phyloP scores from a whole-genome alignment of 1,140 invertebrate genomes.

The Aphaenogaster rudis region DNA sequence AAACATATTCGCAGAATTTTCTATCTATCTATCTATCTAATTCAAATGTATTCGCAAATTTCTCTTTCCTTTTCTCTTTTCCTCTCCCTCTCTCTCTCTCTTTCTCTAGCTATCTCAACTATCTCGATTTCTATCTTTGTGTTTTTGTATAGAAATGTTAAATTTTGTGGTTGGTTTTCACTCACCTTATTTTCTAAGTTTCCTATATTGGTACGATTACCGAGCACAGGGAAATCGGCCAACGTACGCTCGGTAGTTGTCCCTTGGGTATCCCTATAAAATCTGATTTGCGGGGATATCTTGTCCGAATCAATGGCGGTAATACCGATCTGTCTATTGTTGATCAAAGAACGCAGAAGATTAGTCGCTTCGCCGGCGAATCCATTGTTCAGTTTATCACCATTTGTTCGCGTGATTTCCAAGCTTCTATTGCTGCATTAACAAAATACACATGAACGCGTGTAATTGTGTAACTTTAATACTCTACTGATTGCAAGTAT shows the following conservation, averaged over 20 bases:
- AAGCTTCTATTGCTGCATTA: conserved; percentile 83
- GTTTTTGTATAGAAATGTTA: background rate
- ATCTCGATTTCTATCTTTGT: background rate
- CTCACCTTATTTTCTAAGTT: conserved; percentile 84
- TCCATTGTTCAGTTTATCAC: conserved; percentile 85
- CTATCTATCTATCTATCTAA: background rate
- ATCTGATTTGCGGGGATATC: conserved; percentile 82
- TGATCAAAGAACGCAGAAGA: conserved; percentile 91
- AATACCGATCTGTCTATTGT: conserved; percentile 91
- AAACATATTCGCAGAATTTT: conserved; percentile 25
- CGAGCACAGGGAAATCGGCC: conserved; percentile 81
- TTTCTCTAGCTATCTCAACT: too few species aligned
- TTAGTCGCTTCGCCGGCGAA: conserved; percentile 90
- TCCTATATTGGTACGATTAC: conserved; percentile 82
- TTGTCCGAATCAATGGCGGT: conserved; percentile 86
- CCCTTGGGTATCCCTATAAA: conserved; percentile 84
- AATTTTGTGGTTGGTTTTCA: background rate
- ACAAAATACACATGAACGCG: conserved; percentile 26
- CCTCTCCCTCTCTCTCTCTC: background rate
- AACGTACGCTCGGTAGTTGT: conserved; percentile 80
- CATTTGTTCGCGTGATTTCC: conserved; percentile 85
- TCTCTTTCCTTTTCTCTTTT: background rate
- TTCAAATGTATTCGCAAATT: background rate
- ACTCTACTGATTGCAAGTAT: background rate
- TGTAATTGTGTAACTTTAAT: conserved; percentile 15